Conservation (phyloP, 2,113 vertebrate genomes). For the Anolis carolinensis region DNA sequence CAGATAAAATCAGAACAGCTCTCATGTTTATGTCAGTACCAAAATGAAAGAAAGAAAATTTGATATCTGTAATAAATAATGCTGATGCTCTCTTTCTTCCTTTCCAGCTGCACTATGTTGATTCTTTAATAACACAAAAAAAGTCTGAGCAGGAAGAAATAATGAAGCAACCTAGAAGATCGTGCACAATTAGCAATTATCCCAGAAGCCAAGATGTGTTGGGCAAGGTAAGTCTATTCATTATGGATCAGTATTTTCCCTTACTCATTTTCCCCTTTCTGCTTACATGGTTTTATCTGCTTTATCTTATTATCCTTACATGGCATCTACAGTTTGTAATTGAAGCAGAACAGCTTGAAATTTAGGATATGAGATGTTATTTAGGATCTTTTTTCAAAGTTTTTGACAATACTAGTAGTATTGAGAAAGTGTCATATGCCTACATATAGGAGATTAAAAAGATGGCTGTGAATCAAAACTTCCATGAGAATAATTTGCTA, state of each 20-base stretch:
- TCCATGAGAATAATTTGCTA: too few relatives aligned
- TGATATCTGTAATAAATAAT: slow-evolving; percentile 3
- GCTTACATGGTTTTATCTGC: not conserved
- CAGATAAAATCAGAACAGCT: not conserved
- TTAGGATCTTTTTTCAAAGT: not conserved
- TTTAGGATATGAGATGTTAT: not conserved
- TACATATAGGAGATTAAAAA: too few relatives aligned
- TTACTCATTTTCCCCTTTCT: not conserved
- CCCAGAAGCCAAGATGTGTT: slow-evolving; percentile 83
- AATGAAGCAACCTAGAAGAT: slow-evolving; percentile 75
- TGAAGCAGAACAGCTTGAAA: not conserved
- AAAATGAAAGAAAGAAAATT: not conserved
- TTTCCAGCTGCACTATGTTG: slow-evolving; percentile 78
- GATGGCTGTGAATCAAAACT: too few relatives aligned
- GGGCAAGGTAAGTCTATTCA: slow-evolving; percentile 83
- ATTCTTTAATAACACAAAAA: slow-evolving; percentile 75
- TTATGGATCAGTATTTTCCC: not conserved
- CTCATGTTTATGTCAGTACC: not conserved
- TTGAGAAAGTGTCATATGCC: too few relatives aligned
- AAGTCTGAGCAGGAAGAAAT: slow-evolving; percentile 68
- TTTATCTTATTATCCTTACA: not conserved
- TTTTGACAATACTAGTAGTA: not conserved
- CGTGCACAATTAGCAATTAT: slow-evolving; percentile 77
- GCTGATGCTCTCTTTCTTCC: not conserved
- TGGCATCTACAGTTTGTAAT: too few relatives aligned